These are phyloP conservation scores for Chaenocephalus aceratus DNA, from an alignment of 2,113 vertebrate genomes.

Conservation along the genomic window DNA sequence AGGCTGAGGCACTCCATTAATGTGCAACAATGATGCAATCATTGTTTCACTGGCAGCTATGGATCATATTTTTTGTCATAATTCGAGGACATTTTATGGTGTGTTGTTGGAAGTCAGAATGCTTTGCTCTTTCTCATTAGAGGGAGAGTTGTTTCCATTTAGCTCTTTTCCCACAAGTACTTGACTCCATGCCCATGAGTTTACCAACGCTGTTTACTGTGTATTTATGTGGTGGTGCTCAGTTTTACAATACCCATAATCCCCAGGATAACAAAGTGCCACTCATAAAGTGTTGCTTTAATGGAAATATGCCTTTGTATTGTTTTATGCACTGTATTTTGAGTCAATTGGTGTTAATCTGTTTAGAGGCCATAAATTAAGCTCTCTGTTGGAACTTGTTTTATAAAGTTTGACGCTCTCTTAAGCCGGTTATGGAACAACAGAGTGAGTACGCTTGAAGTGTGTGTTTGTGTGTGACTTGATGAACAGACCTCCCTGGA, in stretches of 20 bases:
- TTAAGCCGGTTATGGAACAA: constrained; percentile 44
- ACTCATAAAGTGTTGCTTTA: constrained; percentile 64
- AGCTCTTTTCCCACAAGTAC: constrained; percentile 48
- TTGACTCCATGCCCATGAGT: constrained; percentile 47
- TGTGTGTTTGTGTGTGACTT: constrained; percentile 37
- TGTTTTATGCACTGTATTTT: constrained; percentile 59
- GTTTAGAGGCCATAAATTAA: constrained; percentile 56
- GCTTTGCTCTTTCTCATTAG: constrained; percentile 36
- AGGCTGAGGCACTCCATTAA: constrained; percentile 23
- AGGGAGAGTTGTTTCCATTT: constrained; percentile 45
- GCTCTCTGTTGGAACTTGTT: constrained; percentile 50
- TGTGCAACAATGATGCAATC: constrained; percentile 26
- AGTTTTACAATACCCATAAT: constrained; percentile 71
- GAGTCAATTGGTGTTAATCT: constrained; percentile 66
- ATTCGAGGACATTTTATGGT: constrained; percentile 25
- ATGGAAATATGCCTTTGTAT: constrained; percentile 52
- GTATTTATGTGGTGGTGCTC: constrained; percentile 63
- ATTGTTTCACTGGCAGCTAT: too few species aligned
- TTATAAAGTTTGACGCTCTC: constrained; percentile 41
- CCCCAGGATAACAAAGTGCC: constrained; percentile 56
- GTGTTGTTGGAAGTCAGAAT: constrained; percentile 21
- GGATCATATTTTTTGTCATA: constrained; percentile 28
- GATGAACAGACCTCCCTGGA: constrained; percentile 70
- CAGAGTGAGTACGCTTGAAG: constrained; percentile 30
- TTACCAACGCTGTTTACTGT: constrained; percentile 58